phyloP scores from a whole-genome alignment of 2,888 invertebrate genomes.

The Anorthoa munda region DNA sequence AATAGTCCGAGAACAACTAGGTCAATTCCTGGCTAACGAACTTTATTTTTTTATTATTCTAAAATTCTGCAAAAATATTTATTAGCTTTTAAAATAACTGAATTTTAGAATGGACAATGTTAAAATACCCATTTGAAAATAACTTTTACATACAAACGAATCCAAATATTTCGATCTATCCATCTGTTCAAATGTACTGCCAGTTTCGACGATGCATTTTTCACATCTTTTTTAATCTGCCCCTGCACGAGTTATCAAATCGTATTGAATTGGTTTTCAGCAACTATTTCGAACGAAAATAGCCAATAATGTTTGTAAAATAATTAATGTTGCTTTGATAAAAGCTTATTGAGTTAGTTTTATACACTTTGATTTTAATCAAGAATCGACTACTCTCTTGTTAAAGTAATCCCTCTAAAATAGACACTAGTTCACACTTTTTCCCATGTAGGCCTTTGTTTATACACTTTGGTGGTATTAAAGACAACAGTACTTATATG shows the following conservation, averaged over 20 bases:
- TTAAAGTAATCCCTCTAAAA: too few relatives aligned
- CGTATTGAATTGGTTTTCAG: neutral
- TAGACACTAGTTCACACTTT: too few relatives aligned
- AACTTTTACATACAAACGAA: conserved; percentile 23
- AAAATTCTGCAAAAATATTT: neutral
- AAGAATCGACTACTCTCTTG: neutral
- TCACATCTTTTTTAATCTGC: conserved; percentile 5
- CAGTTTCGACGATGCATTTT: neutral
- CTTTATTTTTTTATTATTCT: neutral
- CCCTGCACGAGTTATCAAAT: neutral
- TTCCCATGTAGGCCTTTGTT: too few relatives aligned
- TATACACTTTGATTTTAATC: neutral
- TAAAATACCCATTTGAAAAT: conserved; percentile 3
- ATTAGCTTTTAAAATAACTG: neutral
- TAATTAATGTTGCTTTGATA: neutral
- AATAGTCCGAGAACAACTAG: neutral
- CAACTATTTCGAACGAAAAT: neutral
- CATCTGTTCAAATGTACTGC: conserved; percentile 1
- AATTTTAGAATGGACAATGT: neutral
- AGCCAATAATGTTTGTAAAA: neutral
- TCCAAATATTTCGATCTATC: neutral
- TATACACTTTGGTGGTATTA: too few relatives aligned
- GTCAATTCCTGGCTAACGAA: neutral
- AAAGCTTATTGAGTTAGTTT: neutral
- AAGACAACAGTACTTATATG: too few relatives aligned